Conservation (phyloP, 1,140 invertebrate genomes). For the Ridgeia piscesae region DNA sequence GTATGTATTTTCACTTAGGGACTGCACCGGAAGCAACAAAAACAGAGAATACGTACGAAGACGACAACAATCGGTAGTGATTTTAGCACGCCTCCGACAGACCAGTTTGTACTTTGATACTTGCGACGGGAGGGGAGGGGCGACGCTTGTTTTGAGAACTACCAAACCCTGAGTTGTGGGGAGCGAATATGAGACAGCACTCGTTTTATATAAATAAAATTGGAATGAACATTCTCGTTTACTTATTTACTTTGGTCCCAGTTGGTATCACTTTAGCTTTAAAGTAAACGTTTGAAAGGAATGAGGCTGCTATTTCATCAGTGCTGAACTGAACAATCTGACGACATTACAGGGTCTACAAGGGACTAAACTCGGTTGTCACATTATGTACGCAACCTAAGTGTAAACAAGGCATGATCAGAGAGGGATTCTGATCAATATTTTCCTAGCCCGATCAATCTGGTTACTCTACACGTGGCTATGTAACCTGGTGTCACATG, state of each 20-base stretch:
- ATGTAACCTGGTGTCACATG: not conserved
- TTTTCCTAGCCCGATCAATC: not conserved
- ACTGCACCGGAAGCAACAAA: not conserved
- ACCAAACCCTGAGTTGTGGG: not conserved
- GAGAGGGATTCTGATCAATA: not conserved
- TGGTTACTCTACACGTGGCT: not conserved
- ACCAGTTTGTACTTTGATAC: not conserved
- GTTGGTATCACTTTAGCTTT: no score
- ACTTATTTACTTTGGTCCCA: not conserved
- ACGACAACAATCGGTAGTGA: not conserved
- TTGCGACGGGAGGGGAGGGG: not conserved
- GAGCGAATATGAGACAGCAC: not conserved
- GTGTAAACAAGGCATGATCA: not conserved
- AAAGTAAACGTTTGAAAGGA: no score
- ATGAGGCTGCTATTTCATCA: no score
- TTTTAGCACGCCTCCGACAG: not conserved
- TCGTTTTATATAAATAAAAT: slow-evolving; percentile 2
- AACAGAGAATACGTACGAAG: not conserved
- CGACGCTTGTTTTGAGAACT: not conserved
- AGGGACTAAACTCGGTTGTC: no score
- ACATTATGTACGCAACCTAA: not conserved
- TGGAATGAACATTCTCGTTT: not conserved
- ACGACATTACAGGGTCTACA: no score
- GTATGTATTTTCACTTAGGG: slow-evolving; percentile 5
- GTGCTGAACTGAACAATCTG: no score